Evolutionary conservation across 2,888 invertebrate species (phyloP).

Genomic region (Sarcophaga caerulescens): DNA sequence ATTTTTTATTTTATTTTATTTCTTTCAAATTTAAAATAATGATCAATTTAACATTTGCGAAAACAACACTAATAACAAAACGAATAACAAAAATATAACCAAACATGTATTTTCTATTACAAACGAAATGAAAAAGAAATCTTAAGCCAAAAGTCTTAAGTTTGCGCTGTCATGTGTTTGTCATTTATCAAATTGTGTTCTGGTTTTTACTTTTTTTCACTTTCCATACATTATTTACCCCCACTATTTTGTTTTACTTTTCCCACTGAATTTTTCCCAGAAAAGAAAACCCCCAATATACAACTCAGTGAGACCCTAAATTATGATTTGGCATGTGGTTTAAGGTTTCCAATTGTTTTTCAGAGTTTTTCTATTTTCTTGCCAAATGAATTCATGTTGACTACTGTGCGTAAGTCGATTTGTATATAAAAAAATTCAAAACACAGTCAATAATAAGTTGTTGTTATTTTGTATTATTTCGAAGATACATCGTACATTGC

Average conservation of each 20-base stretch:
- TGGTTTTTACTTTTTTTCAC: neutral
- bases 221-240: no score
- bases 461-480: no score
- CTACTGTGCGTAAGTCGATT: neutral
- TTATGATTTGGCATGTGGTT: neutral
- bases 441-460: no score
- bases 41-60: neutral
- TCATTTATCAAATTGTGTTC: slow-evolving; percentile 14
- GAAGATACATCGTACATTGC: neutral
- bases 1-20: neutral
- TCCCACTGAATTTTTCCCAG: neutral
- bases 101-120: neutral
- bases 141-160: neutral
- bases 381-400: neutral
- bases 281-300: neutral
- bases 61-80: no score
- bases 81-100: neutral
- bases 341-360: neutral
- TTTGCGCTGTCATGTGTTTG: slow-evolving; percentile 6
- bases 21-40: slow-evolving; percentile 12
- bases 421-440: neutral
- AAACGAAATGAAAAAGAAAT: neutral
- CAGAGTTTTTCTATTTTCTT: neutral
- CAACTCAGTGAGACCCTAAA: neutral
- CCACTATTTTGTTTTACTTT: neutral